Percentiles rank a stretch among this genome's conserved stretches.
phyloP scores from a whole-genome alignment of 2,888 invertebrate genomes.

The Pinctada fucata region DNA sequence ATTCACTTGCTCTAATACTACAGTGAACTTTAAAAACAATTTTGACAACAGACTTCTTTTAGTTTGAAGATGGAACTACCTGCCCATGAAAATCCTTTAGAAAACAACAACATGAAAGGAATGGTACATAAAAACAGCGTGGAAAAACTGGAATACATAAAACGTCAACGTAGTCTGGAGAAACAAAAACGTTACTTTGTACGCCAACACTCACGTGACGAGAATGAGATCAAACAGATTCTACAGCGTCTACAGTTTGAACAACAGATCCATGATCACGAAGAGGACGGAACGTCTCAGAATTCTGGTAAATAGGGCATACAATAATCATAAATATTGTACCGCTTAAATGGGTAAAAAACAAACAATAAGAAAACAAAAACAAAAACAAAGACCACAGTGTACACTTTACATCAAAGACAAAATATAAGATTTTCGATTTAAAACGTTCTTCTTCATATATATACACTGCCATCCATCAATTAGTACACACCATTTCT shows the following conservation, averaged over 20 bases:
- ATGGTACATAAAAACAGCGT: constrained; percentile 33
- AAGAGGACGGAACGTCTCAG: not conserved
- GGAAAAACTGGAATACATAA: constrained; percentile 27
- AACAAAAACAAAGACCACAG: no score
- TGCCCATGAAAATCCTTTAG: not conserved
- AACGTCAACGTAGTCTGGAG: constrained; percentile 25
- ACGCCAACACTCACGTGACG: constrained; percentile 31
- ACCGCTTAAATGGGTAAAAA: no score
- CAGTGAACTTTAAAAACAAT: no score
- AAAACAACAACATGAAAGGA: constrained; percentile 23
- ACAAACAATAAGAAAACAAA: no score
- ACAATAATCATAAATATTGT: no score
- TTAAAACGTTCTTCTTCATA: no score
- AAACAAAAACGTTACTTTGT: constrained; percentile 30
- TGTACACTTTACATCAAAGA: no score
- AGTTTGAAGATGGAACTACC: not conserved
- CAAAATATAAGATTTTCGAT: no score
- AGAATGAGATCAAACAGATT: constrained; percentile 36
- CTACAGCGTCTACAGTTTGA: constrained; percentile 31
- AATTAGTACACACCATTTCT: no score
- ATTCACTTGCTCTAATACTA: no score
- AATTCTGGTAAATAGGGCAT: not conserved
- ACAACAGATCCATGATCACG: constrained; percentile 23
- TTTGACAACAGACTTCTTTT: no score
- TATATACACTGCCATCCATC: no score